Conservation (phyloP, 2,113 vertebrate genomes). For the Camelus dromedarius region DNA sequence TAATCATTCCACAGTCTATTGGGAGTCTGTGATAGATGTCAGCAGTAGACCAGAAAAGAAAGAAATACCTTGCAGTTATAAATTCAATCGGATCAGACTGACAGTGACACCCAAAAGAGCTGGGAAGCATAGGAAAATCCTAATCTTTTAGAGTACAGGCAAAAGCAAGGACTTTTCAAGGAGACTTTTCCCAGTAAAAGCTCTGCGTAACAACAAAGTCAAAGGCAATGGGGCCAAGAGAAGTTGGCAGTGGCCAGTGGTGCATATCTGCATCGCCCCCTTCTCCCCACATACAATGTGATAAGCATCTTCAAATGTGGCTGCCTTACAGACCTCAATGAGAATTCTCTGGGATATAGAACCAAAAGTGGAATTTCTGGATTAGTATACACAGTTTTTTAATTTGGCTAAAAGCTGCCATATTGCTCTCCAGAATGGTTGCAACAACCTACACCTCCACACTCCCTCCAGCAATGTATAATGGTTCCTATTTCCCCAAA, state of each 20-base stretch:
- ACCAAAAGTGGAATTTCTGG: background rate
- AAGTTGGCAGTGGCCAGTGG: background rate
- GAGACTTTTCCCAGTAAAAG: slow-evolving; percentile 32
- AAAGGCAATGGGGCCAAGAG: background rate
- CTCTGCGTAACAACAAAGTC: background rate
- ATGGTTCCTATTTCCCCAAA: background rate
- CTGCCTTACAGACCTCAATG: background rate
- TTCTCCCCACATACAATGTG: background rate
- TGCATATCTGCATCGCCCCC: background rate
- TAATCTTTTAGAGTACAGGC: background rate
- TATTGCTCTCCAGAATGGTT: background rate
- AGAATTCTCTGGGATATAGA: slow-evolving; percentile 8
- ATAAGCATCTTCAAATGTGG: background rate
- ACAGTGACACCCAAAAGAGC: slow-evolving; percentile 26
- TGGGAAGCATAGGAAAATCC: slow-evolving; percentile 42
- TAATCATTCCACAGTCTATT: slow-evolving; percentile 62
- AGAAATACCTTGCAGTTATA: slow-evolving; percentile 59
- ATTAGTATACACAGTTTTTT: background rate
- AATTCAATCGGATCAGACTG: slow-evolving; percentile 62
- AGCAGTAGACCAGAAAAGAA: slow-evolving; percentile 62
- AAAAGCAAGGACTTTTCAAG: background rate
- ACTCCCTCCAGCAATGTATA: background rate
- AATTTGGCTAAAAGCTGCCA: slow-evolving; percentile 43
- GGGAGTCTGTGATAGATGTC: slow-evolving; percentile 60
- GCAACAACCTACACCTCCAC: background rate